These are phyloP conservation scores for Schrankia costaestrigalis DNA, from an alignment of 2,888 invertebrate genomes.

Conservation along the genomic window DNA sequence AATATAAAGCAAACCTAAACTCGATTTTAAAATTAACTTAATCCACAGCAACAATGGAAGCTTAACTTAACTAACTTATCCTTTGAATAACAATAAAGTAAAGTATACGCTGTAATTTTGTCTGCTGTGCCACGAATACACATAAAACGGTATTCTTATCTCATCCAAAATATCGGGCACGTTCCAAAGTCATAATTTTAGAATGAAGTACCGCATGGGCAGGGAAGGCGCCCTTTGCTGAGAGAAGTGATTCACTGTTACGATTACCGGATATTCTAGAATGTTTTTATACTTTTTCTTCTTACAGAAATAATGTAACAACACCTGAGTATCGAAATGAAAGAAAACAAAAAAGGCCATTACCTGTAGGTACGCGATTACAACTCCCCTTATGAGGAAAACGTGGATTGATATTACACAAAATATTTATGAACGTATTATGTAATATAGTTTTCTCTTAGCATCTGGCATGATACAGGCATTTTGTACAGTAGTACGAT, in stretches of 20 bases:
- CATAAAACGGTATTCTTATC: constrained; percentile 70
- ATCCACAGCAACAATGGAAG: too few species aligned
- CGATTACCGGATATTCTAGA: constrained; percentile 48
- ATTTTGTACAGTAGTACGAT: constrained; percentile 5
- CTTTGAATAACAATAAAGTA: constrained; percentile 25
- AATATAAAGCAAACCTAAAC: too few species aligned
- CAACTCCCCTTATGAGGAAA: constrained; percentile 39
- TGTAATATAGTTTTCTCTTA: constrained; percentile 26
- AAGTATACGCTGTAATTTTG: constrained; percentile 51
- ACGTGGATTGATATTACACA: constrained; percentile 40
- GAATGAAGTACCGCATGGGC: constrained; percentile 69
- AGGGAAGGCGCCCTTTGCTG: constrained; percentile 58
- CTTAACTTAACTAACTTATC: too few species aligned
- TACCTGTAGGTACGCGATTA: constrained; percentile 40
- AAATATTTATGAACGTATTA: constrained; percentile 31
- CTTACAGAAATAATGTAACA: constrained; percentile 37
- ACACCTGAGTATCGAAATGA: constrained; percentile 51
- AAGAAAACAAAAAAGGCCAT: constrained; percentile 53
- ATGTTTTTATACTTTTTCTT: constrained; percentile 41
- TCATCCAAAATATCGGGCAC: constrained; percentile 71
- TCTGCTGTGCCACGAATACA: constrained; percentile 58
- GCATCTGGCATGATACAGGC: constrained; percentile 15
- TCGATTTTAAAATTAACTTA: too few species aligned
- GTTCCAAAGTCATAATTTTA: constrained; percentile 73
- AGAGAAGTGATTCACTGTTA: constrained; percentile 64